These are phyloP conservation scores for Lophura swinhoii DNA, from an alignment of 2,797 vertebrate genomes.

Conservation along the genomic window DNA sequence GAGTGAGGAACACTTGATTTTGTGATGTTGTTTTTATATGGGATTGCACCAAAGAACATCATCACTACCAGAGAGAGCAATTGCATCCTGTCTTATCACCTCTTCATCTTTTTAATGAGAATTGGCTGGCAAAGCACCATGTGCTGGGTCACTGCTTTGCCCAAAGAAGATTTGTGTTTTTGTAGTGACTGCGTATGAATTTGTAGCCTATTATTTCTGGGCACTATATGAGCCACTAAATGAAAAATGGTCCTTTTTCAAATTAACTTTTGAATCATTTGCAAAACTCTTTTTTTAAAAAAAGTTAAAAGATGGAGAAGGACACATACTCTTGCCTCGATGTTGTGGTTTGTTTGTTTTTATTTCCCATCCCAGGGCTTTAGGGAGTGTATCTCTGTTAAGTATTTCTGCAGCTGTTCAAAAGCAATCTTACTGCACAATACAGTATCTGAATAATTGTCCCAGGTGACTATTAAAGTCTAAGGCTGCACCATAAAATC, in stretches of 20 bases:
- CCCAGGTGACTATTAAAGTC: constrained; percentile 65
- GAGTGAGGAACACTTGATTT: neutral
- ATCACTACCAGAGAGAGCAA: constrained; percentile 25
- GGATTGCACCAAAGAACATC: neutral
- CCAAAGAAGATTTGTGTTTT: neutral
- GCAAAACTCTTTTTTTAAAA: neutral
- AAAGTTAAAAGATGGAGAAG: neutral
- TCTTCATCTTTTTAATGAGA: constrained; percentile 43
- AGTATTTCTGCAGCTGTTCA: constrained; percentile 53
- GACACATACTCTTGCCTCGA: neutral
- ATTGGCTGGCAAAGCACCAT: neutral
- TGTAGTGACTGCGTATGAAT: neutral
- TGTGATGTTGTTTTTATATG: constrained; percentile 19
- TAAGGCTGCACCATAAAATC: constrained; percentile 61
- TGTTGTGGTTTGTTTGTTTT: constrained; percentile 43
- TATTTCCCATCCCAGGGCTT: constrained; percentile 13
- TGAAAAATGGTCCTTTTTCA: neutral
- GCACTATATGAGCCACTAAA: neutral
- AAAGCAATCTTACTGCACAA: constrained; percentile 45
- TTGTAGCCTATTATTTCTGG: neutral
- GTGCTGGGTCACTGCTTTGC: neutral
- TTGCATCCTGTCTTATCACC: neutral
- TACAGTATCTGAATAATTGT: constrained; percentile 69
- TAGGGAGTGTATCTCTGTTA: constrained; percentile 27
- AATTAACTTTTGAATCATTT: constrained; percentile 31